phyloP scores from a whole-genome alignment of 2,113 vertebrate genomes.

The Trematocara macrostoma region DNA sequence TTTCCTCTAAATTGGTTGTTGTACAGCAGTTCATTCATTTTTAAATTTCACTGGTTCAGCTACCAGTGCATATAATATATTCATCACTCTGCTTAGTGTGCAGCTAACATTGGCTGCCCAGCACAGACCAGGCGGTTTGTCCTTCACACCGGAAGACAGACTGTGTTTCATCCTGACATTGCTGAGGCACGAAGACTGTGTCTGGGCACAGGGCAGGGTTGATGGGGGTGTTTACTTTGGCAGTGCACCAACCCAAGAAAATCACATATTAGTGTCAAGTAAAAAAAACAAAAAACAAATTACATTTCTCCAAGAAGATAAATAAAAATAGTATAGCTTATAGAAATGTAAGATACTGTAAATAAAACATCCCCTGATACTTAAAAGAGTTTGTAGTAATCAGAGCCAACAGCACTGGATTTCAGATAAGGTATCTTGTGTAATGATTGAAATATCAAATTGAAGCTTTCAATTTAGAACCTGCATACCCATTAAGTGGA shows the following conservation, averaged over 20 bases:
- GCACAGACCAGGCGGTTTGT: slow-evolving; percentile 28
- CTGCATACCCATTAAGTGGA: background rate
- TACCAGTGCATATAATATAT: slow-evolving; percentile 34
- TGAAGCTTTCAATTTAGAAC: background rate
- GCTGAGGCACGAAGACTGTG: slow-evolving; percentile 25
- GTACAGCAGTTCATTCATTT: slow-evolving; percentile 39
- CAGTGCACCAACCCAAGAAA: background rate
- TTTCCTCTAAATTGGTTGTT: slow-evolving; percentile 4
- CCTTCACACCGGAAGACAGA: slow-evolving; percentile 34
- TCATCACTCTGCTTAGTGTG: slow-evolving; percentile 21
- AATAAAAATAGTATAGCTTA: background rate
- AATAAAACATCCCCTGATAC: background rate
- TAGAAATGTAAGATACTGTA: background rate
- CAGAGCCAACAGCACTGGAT: background rate
- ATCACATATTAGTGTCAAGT: background rate
- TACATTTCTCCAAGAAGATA: background rate
- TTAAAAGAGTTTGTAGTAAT: background rate
- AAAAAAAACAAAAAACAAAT: background rate
- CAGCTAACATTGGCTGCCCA: slow-evolving; percentile 4
- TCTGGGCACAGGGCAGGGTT: background rate
- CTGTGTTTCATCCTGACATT: slow-evolving; percentile 55
- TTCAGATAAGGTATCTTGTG: background rate
- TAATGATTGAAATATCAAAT: background rate
- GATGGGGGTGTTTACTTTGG: background rate
- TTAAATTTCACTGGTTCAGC: slow-evolving; percentile 37